phyloP scores from a whole-genome alignment of 2,797 vertebrate genomes.

The Diplodus sargus region DNA sequence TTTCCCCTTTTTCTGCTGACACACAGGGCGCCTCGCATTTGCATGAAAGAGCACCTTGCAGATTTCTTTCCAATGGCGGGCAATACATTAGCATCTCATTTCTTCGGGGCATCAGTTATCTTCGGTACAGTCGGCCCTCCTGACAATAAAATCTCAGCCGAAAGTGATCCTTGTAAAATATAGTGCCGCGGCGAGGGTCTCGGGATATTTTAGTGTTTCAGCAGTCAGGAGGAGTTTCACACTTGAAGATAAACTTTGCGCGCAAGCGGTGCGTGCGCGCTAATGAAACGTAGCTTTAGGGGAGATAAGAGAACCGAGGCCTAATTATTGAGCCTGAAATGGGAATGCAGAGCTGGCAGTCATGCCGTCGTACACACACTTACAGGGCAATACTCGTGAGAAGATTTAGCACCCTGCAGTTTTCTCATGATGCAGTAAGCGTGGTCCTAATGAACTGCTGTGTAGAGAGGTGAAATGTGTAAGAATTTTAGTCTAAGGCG shows the following conservation, averaged over 20 bases:
- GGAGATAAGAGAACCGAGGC: conserved; percentile 52
- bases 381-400: conserved; percentile 16
- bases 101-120: conserved; percentile 72
- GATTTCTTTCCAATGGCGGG: conserved; percentile 70
- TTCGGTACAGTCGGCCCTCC: conserved; percentile 56
- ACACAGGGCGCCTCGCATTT: conserved; percentile 49
- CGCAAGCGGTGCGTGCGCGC: conserved; percentile 27
- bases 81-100: conserved; percentile 79
- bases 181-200: conserved; percentile 20
- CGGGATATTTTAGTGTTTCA: conserved; percentile 50
- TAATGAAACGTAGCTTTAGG: conserved; percentile 57
- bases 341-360: conserved; percentile 22
- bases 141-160: conserved; percentile 69
- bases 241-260: conserved; percentile 52
- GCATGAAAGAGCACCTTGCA: conserved; percentile 72
- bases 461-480: neutral
- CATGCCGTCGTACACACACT: conserved; percentile 32
- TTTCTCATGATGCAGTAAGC: conserved; percentile 21
- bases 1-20: conserved; percentile 63
- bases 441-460: conserved; percentile 22
- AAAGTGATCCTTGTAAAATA: conserved; percentile 64
- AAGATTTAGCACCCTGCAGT: conserved; percentile 13
- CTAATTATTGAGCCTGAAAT: conserved; percentile 58
- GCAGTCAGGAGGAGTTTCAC: conserved; percentile 61
- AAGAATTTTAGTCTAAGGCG: too few relatives aligned